These are phyloP conservation scores for Eleginops maclovinus DNA, from an alignment of 2,113 vertebrate species.

Conservation along the genomic window DNA sequence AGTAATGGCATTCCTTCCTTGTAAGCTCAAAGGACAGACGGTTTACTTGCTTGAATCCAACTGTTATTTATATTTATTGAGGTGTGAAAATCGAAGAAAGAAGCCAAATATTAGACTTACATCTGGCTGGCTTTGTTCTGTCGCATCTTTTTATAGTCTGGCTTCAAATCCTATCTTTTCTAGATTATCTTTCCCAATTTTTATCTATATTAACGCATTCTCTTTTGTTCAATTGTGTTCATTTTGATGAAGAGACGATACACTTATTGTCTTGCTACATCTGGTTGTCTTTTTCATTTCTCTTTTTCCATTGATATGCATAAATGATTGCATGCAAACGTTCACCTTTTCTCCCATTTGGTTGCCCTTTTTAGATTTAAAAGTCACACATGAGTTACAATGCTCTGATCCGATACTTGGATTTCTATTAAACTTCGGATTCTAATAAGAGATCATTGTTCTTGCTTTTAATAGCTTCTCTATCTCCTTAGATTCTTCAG, in stretches of 20 bases:
- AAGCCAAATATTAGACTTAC: slow-evolving; percentile 31
- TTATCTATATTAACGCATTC: slow-evolving; percentile 17
- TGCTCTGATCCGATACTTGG: slow-evolving; percentile 48
- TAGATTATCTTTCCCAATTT: slow-evolving; percentile 29
- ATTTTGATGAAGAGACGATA: slow-evolving; percentile 46
- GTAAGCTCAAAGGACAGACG: slow-evolving; percentile 54
- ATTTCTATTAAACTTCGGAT: slow-evolving; percentile 63
- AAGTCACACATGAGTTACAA: slow-evolving; percentile 46
- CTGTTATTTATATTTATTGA: slow-evolving; percentile 33
- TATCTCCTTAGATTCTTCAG: slow-evolving; percentile 72
- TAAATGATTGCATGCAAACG: slow-evolving; percentile 38
- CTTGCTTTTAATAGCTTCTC: slow-evolving; percentile 66
- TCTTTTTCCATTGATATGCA: slow-evolving; percentile 53
- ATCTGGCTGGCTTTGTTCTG: slow-evolving; percentile 46
- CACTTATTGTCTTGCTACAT: slow-evolving; percentile 56
- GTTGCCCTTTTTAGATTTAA: slow-evolving; percentile 46
- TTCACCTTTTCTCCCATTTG: slow-evolving; percentile 50
- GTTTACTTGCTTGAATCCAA: slow-evolving; percentile 41
- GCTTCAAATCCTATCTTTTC: slow-evolving; percentile 8
- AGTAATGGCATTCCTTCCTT: slow-evolving; percentile 49
- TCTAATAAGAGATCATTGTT: slow-evolving; percentile 72
- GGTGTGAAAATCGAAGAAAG: slow-evolving; percentile 15
- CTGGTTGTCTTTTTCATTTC: slow-evolving; percentile 32
- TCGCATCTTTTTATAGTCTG: slow-evolving; percentile 35
- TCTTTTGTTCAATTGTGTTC: slow-evolving; percentile 51